Evolutionary conservation across 1,140 invertebrate species (phyloP), one percentile per base, ranked within the genome.

Genomic region (Acyrthosiphon pisum): DNA sequence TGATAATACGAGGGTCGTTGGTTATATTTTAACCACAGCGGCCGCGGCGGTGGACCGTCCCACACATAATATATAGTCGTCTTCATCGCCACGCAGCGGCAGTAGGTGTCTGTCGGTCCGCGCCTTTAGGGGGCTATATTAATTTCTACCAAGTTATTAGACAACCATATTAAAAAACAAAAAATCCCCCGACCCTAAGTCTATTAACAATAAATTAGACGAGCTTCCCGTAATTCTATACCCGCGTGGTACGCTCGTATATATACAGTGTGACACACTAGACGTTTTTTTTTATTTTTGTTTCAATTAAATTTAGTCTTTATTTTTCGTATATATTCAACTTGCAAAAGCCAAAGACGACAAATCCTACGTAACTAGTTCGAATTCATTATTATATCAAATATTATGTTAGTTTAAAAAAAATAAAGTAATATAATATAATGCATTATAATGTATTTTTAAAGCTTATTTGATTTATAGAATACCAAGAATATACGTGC

Each of bases 201-300:
- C 14, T 60, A 91, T 91, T 68, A 91, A 91, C 90, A 37, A 91
- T 68, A 91, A 68, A 91, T 91, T 91, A 91, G 20, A 76, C 60
- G 26, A 91, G 90, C 56, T 89, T 89, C 87, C 87, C 87, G 87
- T 87, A 87, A 48, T 48, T n/a, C 86, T 48, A 87, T 48, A 87
- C 86, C 44, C 44, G 60, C 46, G 41, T 30, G 2, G 86, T 87
- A 44, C 83, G 41, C 20, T 37, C 20, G 35, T n/a, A 68, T 83
- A 23, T 44, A 84, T 84, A 84, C 83, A 41, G 23, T 4, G 22
- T 84, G 30, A 18, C 60, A 76, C 14, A n/a, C 30, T 30, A 76
- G 60, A n/a, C 1, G 30, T 68, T 68, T 68, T 68, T 76, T n/a
- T 30, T 53, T 56, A 26, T 30, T 30, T n/a, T 68, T 76, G 14